Evolutionary conservation across 1,140 invertebrate genomes (phyloP), one percentile per base, ranked within the genome.

Genomic region (Drosophila equinoxialis): DNA sequence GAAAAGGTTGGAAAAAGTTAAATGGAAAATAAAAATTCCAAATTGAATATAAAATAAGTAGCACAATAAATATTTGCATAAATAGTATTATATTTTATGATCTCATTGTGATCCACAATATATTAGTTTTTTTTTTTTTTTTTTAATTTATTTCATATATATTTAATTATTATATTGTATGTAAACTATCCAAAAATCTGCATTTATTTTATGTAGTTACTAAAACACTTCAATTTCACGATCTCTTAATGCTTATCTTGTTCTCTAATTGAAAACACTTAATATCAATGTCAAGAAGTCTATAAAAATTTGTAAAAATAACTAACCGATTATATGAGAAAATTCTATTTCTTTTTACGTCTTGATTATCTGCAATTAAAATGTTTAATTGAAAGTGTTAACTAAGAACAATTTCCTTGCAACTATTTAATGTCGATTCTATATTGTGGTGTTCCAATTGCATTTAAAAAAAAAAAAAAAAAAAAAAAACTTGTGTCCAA

Each of bases 21-120:
- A 8, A 48, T 63, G 17, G 42, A 8, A 39, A 23, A 67, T 6
- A 57, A 23, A 65, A 41, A 58, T 66, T 77, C 64, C 11, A 59
- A 84, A 68, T 60, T 41, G 8, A 26, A 70, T 68, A 58, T 45
- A 45, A 37, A 63, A 57, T 87, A 76, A 70, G 65, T 85, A 77
- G 74, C 74, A 71, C 66, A 65, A 78, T 64, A 48, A 51, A 45
- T 58, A 10, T 30, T 51, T 51, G 17, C 45, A 23, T 23, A 51
- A 4, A 23, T 14, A 51, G 17, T 51, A 23, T 51, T 23, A 23
- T 51, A 51, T 11, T 41, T 41, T 55, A 79, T 71, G 68, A 71
- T 71, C 68, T 67, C 35, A 35, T 13, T 23, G n/a, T 63, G 37
- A 7, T 51, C 14, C 37, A 65, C 30, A n/a, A 6, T 37, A 59